Conservation (phyloP, 2,113 vertebrate species). For the Podarcis raffonei region DNA sequence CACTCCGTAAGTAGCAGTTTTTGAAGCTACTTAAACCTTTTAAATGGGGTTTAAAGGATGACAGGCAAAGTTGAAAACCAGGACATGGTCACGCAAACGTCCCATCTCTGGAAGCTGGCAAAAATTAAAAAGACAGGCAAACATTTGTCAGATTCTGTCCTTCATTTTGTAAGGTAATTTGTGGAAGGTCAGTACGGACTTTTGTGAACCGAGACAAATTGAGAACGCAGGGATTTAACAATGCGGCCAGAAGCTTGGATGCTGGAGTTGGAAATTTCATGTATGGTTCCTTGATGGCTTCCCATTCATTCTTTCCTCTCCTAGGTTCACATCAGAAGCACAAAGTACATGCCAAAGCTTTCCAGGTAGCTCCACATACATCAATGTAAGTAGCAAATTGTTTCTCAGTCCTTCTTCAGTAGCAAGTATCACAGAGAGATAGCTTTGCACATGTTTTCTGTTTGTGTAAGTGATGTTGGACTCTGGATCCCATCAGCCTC, state of each 20-base stretch:
- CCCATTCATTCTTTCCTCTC: constrained; percentile 34
- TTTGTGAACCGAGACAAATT: neutral
- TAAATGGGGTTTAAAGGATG: neutral
- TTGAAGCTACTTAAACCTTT: neutral
- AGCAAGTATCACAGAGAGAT: neutral
- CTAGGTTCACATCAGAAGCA: constrained; percentile 69
- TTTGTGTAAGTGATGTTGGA: neutral
- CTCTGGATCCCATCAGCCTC: too few species aligned
- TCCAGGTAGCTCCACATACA: constrained; percentile 52
- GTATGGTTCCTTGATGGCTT: neutral
- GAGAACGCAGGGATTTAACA: neutral
- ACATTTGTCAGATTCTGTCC: too few species aligned
- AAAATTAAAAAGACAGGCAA: neutral
- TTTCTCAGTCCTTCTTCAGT: neutral
- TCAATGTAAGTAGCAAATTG: constrained; percentile 73
- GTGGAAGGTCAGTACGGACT: neutral
- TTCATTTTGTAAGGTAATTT: neutral
- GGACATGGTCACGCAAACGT: too few species aligned
- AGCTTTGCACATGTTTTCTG: neutral
- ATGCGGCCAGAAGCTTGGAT: neutral
- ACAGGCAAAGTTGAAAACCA: neutral
- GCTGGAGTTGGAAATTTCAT: neutral
- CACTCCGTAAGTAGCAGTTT: constrained; percentile 67
- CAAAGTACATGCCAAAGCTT: constrained; percentile 54
- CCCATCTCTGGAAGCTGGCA: neutral